Base-by-base conservation (phyloP, 1,140 invertebrate genomes). In the Lordiphosa mommai region DNA sequence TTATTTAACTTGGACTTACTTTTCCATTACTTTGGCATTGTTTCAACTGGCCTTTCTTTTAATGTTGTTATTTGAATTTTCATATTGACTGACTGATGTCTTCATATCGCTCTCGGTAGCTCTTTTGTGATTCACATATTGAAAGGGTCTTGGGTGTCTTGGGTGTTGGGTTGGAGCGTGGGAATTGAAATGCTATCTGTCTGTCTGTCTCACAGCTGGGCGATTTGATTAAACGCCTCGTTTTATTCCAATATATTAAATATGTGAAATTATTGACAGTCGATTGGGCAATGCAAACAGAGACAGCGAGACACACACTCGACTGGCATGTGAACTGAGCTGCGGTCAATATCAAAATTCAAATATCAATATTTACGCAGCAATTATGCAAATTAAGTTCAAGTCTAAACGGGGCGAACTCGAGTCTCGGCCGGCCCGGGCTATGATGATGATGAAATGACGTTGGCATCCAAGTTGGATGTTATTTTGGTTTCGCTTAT, bases 341-440 rank as follows among this genome's bases (percentile, higher is more conserved):
- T 33, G 44, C 60, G 76, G 76, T 80, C 76, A 80, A 80, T 80
- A 80, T 80, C 76, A 80, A 80, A 80, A 80, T 67, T 82, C 67
- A 80, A 80, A 80, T 71, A 80, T 77, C 72, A 84, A 84, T 84
- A 84, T 84, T 84, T 84, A 84, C 77, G 77, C 77, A 77, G 72
- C 77, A 84, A 84, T 84, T 84, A 84, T 84, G 77, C 77, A 84
- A 84, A 84, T 84, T 84, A 84, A 77, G 77, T 69, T 84, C 61
- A 72, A 69, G 56, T 56, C 58, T 52, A 61, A 61, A 23, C 46
- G 56, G 56, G 13, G 17, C 37, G 14, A 13, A 17, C 55, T 44
- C 55, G 33, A 43, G 29, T 44, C 23, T 47, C 30, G 36, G 43
- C 37, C 20, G 20, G 23, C 61, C 23, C 32, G 17, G 40, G 37